Base-by-base conservation (phyloP, 2,888 invertebrate species). In the Drosophila austrosaltans region DNA sequence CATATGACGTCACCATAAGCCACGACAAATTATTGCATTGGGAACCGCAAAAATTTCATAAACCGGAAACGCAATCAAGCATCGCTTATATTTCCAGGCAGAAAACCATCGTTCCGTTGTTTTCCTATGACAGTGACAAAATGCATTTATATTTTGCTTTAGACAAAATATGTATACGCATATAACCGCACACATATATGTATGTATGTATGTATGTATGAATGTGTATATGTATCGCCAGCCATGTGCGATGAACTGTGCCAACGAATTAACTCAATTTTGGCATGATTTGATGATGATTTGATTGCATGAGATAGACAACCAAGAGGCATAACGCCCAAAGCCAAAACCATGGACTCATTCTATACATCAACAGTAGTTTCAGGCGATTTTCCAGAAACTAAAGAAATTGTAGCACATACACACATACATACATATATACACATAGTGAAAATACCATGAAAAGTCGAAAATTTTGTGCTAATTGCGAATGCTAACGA, bases 11-110 rank as follows among this genome's bases (percentile, higher is more conserved):
- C 58, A 54, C 48, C 73, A 77, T 75, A 77, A 81, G 79, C 85
- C 82, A 69, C 78, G 78, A 80, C 75, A 88, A 87, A 87, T 86
- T 86, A 87, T 89, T 88, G 88, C 83, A 77, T 88, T 75, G 77
- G 71, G 68, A 71, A 72, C 89, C 89, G 75, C 87, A 86, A 77
- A 77, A 83, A 85, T 79, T 86, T 78, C 80, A 86, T 89, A 84
- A 80, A 83, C 87, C 82, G 87, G 83, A 89, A 82, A 89, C 82
- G 89, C 87, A 87, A 87, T 87, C 89, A 89, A 80, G 89, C 73
- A 73, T 84, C 70, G 78, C 85, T 84, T 84, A 79, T 83, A 77
- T 71, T 66, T 63, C 74, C 63, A 70, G 66, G 70, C 70, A 48
- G 69, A 66, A 87, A 60, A 56, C 58, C 60, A 48, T 40, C 16